Percentiles rank a stretch among this genome's conserved stretches.
phyloP scores from a whole-genome alignment of 64 coral and sea anemone genomes.

The Montipora capricornis region DNA sequence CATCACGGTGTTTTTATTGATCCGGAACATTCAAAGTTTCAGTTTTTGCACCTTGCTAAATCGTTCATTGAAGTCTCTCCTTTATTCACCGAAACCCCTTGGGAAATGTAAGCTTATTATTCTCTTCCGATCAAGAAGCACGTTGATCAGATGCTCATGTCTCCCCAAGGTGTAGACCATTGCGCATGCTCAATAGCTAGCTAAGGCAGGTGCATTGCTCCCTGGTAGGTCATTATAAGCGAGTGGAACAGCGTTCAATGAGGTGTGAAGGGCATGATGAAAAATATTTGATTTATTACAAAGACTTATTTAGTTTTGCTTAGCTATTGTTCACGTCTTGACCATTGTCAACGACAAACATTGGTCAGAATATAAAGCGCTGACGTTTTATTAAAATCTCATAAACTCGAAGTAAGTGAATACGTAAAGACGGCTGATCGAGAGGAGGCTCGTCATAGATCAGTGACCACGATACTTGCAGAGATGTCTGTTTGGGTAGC shows the following conservation, averaged over 20 bases:
- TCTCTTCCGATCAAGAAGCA: conserved; percentile 4
- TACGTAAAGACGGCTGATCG: conserved; percentile 41
- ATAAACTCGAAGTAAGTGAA: conserved; percentile 63
- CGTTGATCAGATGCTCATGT: conserved; percentile 38
- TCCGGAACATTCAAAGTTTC: conserved; percentile 4
- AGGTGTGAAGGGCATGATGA: conserved; percentile 98
- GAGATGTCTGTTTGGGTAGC: conserved; percentile 49
- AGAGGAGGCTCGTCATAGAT: background rate
- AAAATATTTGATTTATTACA: conserved; percentile 99
- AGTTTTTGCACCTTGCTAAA: background rate
- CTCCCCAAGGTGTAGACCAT: conserved; percentile 21
- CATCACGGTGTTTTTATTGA: conserved; percentile 6
- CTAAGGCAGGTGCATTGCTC: conserved; percentile 81
- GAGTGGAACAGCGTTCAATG: conserved; percentile 85
- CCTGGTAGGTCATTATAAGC: conserved; percentile 81
- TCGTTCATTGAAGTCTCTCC: background rate
- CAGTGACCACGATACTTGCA: conserved; percentile 10
- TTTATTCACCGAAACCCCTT: background rate
- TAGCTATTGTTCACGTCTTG: conserved; percentile 91
- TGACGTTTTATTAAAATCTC: conserved; percentile 76
- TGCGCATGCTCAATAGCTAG: conserved; percentile 70
- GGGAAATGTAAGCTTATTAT: conserved; percentile 33
- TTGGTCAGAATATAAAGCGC: conserved; percentile 77
- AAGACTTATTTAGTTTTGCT: conserved; percentile 99
- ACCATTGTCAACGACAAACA: conserved; percentile 97